Evolutionary conservation across 2,888 invertebrate species (phyloP), one percentile per base, ranked within the genome.

Genomic region (Trilocha varians): DNA sequence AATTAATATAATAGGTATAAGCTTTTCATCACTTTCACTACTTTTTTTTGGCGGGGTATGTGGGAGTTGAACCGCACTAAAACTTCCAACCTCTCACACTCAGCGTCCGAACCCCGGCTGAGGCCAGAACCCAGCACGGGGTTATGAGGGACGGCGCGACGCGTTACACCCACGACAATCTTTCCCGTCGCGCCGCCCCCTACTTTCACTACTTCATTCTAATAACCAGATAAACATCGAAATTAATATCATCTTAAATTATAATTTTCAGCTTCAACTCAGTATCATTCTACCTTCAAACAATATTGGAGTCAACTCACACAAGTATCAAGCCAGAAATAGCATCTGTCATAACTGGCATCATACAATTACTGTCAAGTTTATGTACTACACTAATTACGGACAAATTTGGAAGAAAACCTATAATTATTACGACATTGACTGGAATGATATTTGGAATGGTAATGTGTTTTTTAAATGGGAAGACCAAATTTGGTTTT

Each of bases 241-340:
- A 2, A 3, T 3, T 2, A n/a, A n/a, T n/a, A 25, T 25, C 8
- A 3, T 3, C 2, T 2, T 25, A 2, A 3, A 9, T 6, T 25
- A 2, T 25, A 2, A 9, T 6, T 25, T 25, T 3, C 25, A 25
- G 78, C 0, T 76, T 61, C 33, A 77, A 75, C 34, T 67, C 65
- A 0, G 63, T 79, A 0, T 48, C 63, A 0, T 71, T 67, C 47
- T 79, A 78, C 40, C 48, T 78, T 2, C 78, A 78, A 53, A 70
- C 75, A 0, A 60, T 79, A 17, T 47, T 79, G 41, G 66, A 66
- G 32, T 70, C 70, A 0, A 70, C 78, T 0, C 50, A 70, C n/a
- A 74, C 76, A 0, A 65, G 60, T 11, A 55, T 79, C 0, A 59
- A 42, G 3, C 59, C 78, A 1, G 72, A 70, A 45, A 34, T 65